Percentiles rank a stretch among this genome's conserved stretches.
Evolutionary conservation across 2,888 invertebrate genomes (phyloP).

Genomic region (Leptopilina syphax): DNA sequence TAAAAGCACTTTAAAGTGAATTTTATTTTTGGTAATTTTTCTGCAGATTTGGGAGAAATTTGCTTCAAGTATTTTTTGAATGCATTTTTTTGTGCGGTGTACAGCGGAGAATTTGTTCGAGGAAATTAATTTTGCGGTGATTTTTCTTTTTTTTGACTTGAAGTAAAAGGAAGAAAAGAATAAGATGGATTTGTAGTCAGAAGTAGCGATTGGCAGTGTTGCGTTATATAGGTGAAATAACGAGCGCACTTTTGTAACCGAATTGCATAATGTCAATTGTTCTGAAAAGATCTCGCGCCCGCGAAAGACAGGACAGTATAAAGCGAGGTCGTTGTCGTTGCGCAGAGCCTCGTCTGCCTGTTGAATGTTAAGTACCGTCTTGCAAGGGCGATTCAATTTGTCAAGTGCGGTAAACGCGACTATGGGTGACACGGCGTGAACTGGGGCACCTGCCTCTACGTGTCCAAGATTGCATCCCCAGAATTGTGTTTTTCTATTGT

Average conservation of each 20-base stretch:
- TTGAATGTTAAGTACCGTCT: conserved; percentile 67
- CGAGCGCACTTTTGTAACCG: conserved; percentile 61
- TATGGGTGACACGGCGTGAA: conserved; percentile 61
- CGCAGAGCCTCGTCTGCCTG: conserved; percentile 54
- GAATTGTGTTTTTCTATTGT: neutral
- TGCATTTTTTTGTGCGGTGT: too few species aligned
- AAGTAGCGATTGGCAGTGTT: too few species aligned
- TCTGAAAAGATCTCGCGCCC: conserved; percentile 68
- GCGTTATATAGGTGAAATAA: conserved; percentile 51
- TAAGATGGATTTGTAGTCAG: too few species aligned
- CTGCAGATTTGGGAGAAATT: too few species aligned
- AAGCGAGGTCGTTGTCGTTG: conserved; percentile 54
- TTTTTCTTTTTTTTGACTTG: too few species aligned
- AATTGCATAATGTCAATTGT: conserved; percentile 69
- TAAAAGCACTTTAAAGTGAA: too few species aligned
- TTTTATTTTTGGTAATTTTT: too few species aligned
- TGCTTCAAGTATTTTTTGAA: too few species aligned
- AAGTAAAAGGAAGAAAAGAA: too few species aligned
- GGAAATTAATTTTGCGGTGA: too few species aligned
- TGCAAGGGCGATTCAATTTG: conserved; percentile 61
- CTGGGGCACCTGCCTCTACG: conserved; percentile 59
- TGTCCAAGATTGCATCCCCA: conserved; percentile 29
- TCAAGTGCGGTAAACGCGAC: conserved; percentile 41
- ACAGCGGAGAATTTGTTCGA: too few species aligned
- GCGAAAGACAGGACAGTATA: conserved; percentile 44